Base-by-base conservation (phyloP, 1,140 invertebrate genomes). In the Nasonia giraulti region DNA sequence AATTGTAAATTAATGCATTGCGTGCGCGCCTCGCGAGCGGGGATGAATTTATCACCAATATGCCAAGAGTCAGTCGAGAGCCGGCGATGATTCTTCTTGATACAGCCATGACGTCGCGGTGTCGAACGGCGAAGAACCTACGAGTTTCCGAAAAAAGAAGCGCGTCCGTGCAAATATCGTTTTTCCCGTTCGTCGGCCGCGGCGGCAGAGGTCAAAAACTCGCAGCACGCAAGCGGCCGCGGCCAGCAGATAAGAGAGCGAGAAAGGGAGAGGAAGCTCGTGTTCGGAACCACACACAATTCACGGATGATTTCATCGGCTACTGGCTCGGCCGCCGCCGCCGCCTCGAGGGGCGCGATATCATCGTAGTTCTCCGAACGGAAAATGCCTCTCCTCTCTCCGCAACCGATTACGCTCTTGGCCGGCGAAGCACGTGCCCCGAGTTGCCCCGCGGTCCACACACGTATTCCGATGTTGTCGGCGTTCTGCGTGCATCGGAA, bases 1-100 rank as follows among this genome's bases (percentile, higher is more conserved):
- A 85, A 85, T 85, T 82, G 84, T 78, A 82, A 82, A 85, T 85
- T 77, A 85, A 85, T 82, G 84, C 79, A 68, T 75, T 75, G 83
- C 83, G 78, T 80, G 83, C 6, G 50, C 20, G 20, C 20, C 20
- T 62, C 47, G 74, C 44, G 14, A 23, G 68, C 14, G 55, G 50
- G 71, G 80, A 85, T 85, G 75, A 75, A 81, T 81, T 85, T 85
- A 76, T 80, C 84, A 27, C 78, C 79, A 85, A 80, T 85, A 79
- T 71, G 44, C 44, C 44, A 68, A 78, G 75, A 78, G 23, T 11
- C 74, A 31, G 14, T 68, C 55, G 75, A 68, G 75, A 14, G 50
- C 27, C 27, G 27, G 66, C 78, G 62, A n/a, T 40, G 33, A 40
- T 80, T 80, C 40, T 44, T 44, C 8, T 44, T 44, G 5, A 37